Conservation (phyloP, 2,888 invertebrate species). For the Ptilodon capucinus region DNA sequence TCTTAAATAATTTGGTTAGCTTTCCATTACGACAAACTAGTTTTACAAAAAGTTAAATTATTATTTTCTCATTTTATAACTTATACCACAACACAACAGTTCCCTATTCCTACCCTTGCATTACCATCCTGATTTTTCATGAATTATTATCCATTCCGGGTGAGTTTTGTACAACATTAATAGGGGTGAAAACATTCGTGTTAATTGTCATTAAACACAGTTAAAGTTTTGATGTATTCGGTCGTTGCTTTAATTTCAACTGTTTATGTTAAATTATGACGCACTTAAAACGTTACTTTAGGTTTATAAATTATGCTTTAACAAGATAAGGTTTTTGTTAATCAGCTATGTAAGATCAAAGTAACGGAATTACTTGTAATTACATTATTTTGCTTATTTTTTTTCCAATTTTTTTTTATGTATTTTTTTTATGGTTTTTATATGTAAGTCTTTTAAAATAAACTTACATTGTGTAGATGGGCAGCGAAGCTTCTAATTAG, state of each 20-base stretch:
- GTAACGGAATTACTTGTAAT: too few species aligned
- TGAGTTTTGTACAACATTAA: slow-evolving; percentile 45
- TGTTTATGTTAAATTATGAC: not conserved
- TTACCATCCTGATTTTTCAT: slow-evolving; percentile 48
- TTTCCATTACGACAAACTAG: too few species aligned
- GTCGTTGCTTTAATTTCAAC: slow-evolving; percentile 3
- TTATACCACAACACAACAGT: slow-evolving; percentile 29
- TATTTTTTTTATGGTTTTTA: too few species aligned
- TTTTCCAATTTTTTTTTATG: too few species aligned
- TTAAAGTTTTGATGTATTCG: slow-evolving; percentile 16
- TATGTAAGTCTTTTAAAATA: too few species aligned
- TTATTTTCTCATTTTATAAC: slow-evolving; percentile 8
- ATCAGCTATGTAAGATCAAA: too few species aligned
- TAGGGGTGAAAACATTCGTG: slow-evolving; percentile 40
- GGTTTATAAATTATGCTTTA: not conserved
- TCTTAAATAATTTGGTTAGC: too few species aligned
- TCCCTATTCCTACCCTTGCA: slow-evolving; percentile 33
- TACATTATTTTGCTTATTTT: too few species aligned
- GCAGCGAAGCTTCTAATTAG: too few species aligned
- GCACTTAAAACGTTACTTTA: not conserved
- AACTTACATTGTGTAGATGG: too few species aligned
- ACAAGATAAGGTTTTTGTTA: too few species aligned
- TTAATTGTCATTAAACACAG: slow-evolving; percentile 25
- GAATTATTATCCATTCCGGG: slow-evolving; percentile 50
- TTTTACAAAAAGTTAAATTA: not conserved